phyloP scores from a whole-genome alignment of 2,113 vertebrate genomes.

The Takifugu flavidus region DNA sequence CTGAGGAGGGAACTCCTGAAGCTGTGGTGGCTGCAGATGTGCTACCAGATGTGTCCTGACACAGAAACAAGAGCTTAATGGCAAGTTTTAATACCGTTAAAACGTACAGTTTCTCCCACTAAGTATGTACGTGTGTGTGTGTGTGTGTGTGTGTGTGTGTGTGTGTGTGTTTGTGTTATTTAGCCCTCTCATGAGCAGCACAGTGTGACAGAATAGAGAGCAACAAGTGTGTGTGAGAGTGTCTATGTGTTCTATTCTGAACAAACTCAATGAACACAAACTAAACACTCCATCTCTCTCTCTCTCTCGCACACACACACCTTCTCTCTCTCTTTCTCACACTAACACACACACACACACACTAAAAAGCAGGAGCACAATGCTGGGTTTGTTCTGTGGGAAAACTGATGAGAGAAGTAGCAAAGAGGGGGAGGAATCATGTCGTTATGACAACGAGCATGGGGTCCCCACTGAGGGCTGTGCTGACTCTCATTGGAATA shows the following conservation, averaged over 20 bases:
- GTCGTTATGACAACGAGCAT: conserved; percentile 61
- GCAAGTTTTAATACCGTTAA: no score
- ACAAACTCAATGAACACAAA: conserved; percentile 59
- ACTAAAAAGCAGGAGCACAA: conserved; percentile 57
- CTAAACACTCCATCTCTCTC: conserved; percentile 67
- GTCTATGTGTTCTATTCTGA: conserved; percentile 16
- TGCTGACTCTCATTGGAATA: conserved; percentile 50
- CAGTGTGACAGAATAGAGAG: neutral
- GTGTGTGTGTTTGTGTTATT: conserved; percentile 8
- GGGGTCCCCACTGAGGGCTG: conserved; percentile 44
- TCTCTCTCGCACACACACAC: neutral
- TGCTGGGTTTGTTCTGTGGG: conserved; percentile 75
- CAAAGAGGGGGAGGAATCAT: conserved; percentile 28
- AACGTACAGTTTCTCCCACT: no score
- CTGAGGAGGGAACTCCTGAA: neutral
- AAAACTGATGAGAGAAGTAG: conserved; percentile 59
- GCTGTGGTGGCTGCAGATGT: neutral
- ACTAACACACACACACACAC: conserved; percentile 29
- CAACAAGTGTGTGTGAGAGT: conserved; percentile 4
- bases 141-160: conserved; percentile 7
- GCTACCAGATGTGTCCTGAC: no score
- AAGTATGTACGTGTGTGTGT: no score
- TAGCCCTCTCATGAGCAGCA: conserved; percentile 21
- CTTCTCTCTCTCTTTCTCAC: conserved; percentile 24
- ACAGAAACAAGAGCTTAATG: no score